These are phyloP conservation scores for Lophotis ruficrista DNA, from an alignment of 2,113 vertebrate genomes.

Conservation along the genomic window DNA sequence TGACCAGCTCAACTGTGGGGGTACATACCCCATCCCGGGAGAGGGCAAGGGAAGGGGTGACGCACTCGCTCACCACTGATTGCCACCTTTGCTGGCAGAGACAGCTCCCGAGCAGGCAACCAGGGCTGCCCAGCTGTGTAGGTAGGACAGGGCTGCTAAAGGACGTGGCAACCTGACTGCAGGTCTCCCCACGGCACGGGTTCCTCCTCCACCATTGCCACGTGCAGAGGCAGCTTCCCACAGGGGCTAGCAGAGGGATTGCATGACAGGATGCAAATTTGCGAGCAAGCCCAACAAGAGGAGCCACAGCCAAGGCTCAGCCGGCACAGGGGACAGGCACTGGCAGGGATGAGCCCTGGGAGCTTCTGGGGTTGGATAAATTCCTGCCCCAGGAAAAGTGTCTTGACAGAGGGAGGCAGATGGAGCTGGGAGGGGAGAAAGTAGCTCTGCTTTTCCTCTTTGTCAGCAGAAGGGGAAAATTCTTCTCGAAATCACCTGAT, in stretches of 20 bases:
- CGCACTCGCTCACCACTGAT: not conserved
- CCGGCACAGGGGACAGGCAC: not conserved
- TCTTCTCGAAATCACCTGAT: not conserved
- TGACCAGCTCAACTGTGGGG: not conserved
- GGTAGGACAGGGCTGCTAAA: not conserved
- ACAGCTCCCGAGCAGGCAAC: not conserved
- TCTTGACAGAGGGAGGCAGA: not conserved
- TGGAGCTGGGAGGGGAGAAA: not conserved
- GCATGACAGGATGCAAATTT: not conserved
- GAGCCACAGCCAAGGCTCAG: not conserved
- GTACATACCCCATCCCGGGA: rapidly evolving
- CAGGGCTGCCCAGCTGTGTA: not conserved
- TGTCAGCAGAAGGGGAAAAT: not conserved
- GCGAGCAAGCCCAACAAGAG: not conserved
- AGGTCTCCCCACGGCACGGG: rapidly evolving
- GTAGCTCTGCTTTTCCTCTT: too few species aligned
- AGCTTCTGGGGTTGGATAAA: not conserved
- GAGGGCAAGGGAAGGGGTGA: not conserved
- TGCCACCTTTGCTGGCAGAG: rapidly evolving
- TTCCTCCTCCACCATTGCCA: not conserved
- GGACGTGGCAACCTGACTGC: not conserved
- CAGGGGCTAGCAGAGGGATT: not conserved
- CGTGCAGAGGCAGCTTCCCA: not conserved
- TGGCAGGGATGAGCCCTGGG: not conserved
- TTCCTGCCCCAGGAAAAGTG: not conserved